Evolutionary conservation across 2,113 vertebrate species (phyloP), one percentile per base, ranked within the genome.

Genomic region (Archocentrus centrarchus): DNA sequence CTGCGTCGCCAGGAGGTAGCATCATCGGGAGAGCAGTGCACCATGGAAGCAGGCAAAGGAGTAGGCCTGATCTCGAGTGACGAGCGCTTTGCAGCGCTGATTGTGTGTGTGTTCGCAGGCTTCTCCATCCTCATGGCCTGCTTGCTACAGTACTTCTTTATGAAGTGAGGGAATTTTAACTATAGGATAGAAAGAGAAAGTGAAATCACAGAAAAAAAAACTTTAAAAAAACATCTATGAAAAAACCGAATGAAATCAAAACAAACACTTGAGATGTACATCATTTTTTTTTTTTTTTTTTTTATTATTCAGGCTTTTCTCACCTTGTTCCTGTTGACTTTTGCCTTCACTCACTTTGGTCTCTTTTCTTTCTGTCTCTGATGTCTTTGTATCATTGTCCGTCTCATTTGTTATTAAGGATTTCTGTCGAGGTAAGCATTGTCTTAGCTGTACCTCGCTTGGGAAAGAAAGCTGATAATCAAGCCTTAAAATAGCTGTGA

Each of bases 141-240:
- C 96, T 96, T 99, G 95, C 95, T 99, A 88, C 98, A 99, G 85
- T 98, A 99, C 96, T 98, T 99, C 96, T 97, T 99, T 89, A 97
- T 99, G 97, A 98, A 99, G 97, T 99, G 97, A 97, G 91, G 91
- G 94, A 93, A 89, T 87, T 88, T 83, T 70, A 84, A 88, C 86
- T 76, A 83, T 83, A 89, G 92, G 92, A 92, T 94, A 89, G 92
- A 92, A 94, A 94, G 93, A 93, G 93, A 92, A 95, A 91, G 83
- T 57, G 59, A 90, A 93, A 93, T 91, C 88, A 81, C 80, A 89
- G 81, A 94, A 81, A 90, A 73, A 57, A 93, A 81, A 87, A 86
- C 85, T 89, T 62, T 68, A 80, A 75, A 70, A 79, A 79, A 82
- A 79, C 20, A 41, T 92, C 87, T 92, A 88, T 86, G 91, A 93